phyloP scores from a whole-genome alignment of 1,140 invertebrate genomes.

The Drosophila auraria region DNA sequence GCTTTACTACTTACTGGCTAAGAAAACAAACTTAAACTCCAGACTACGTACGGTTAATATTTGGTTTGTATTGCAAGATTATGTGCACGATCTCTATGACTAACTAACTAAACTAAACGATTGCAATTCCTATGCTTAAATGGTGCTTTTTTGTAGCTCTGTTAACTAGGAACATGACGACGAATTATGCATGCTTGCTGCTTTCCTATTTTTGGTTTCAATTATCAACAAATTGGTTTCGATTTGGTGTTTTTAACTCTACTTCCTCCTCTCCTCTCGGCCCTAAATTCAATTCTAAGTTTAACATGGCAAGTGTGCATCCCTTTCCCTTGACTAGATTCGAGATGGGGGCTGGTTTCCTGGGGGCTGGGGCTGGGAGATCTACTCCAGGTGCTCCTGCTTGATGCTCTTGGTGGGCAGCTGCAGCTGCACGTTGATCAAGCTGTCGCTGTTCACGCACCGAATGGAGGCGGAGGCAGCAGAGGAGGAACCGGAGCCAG shows the following conservation, averaged over 20 bases:
- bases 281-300: constrained; percentile 53
- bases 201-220: constrained; percentile 43
- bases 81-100: constrained; percentile 7
- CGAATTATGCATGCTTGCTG: constrained; percentile 15
- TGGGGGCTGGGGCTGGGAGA: constrained; percentile 1
- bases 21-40: constrained; percentile 22
- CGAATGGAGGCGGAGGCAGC: constrained; percentile 46
- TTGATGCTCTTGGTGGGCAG: constrained; percentile 66
- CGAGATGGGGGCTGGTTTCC: constrained; percentile 25
- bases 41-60: constrained; percentile 52
- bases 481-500: constrained; percentile 1
- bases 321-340: constrained; percentile 58
- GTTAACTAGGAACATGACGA: constrained; percentile 50
- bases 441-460: constrained; percentile 64
- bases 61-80: constrained; percentile 64
- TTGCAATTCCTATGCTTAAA: constrained; percentile 19
- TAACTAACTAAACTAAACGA: constrained; percentile 28
- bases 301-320: constrained; percentile 48
- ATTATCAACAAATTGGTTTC: constrained; percentile 55
- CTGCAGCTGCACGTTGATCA: constrained; percentile 55
- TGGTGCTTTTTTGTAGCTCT: constrained; percentile 10
- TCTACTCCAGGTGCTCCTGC: constrained; percentile 61
- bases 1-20: constrained; percentile 29
- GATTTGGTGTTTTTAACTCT: constrained; percentile 22
- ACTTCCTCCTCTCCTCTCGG: neutral